A percentile compares a stretch with the other conserved stretches of the same genome.
Evolutionary conservation across 2,797 vertebrate species (phyloP).

Genomic region (Amniataba percoides): DNA sequence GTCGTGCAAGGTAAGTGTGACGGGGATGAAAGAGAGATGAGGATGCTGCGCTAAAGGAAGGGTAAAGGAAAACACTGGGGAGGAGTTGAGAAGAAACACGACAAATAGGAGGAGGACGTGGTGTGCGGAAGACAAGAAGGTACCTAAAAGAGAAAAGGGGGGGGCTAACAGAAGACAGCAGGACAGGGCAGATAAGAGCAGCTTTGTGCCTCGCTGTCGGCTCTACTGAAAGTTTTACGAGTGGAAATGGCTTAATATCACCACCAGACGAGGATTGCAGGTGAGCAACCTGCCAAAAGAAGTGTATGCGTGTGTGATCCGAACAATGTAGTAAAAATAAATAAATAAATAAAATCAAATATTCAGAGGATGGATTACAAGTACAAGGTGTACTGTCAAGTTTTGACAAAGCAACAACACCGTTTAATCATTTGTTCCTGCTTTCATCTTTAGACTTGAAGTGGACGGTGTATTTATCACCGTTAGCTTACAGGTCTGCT

Average conservation of each 20-base stretch:
- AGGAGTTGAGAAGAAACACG: constrained; percentile 10
- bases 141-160: not conserved
- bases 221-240: constrained; percentile 78
- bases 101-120: not conserved
- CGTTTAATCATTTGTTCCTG: constrained; percentile 63
- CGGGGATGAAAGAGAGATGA: not conserved
- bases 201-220: constrained; percentile 42
- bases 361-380: constrained; percentile 83
- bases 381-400: constrained; percentile 77
- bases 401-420: constrained; percentile 54
- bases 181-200: constrained; percentile 33
- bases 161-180: not conserved
- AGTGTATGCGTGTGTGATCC: constrained; percentile 44
- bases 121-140: not conserved
- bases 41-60: not conserved
- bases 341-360: constrained; percentile 74
- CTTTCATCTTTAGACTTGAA: constrained; percentile 26
- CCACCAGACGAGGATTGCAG: constrained; percentile 55
- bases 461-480: not conserved
- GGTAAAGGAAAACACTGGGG: not conserved
- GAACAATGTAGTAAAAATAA: constrained; percentile 65
- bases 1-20: not conserved
- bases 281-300: constrained; percentile 68
- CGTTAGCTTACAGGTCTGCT: not conserved
- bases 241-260: constrained; percentile 73